Percentiles rank a stretch among this genome's conserved stretches.
Conservation (phyloP, 2,888 invertebrate genomes). For the Caenorhabditis doughertyi region DNA sequence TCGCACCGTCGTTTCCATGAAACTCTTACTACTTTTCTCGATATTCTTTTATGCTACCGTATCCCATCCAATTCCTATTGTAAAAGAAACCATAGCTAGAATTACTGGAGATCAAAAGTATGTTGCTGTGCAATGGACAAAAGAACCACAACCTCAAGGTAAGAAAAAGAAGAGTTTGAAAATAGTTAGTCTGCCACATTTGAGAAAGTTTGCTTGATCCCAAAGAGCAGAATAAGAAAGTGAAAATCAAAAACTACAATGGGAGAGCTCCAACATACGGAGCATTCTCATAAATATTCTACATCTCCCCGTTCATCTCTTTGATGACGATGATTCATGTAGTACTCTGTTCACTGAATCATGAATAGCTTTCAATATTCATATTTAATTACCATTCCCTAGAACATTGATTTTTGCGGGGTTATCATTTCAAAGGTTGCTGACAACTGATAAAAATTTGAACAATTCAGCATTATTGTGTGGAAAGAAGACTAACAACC, state of each 20-base stretch:
- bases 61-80: constrained; percentile 62
- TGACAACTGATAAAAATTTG: constrained; percentile 20
- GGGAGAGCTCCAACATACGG: background rate
- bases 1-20: constrained; percentile 31
- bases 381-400: constrained; percentile 17
- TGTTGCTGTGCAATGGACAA: constrained; percentile 79
- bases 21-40: constrained; percentile 2
- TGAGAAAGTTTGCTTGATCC: too few relatives aligned
- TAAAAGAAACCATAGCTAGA: constrained; percentile 74
- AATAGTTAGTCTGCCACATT: too few relatives aligned
- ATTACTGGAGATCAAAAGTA: constrained; percentile 72
- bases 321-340: background rate
- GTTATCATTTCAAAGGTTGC: background rate
- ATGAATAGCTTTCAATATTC: background rate
- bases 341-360: background rate
- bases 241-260: background rate
- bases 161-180: constrained; percentile 27
- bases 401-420: constrained; percentile 36
- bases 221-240: too few relatives aligned
- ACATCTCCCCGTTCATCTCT: background rate
- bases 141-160: constrained; percentile 66
- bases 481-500: background rate
- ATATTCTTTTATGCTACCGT: constrained; percentile 14
- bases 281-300: background rate
- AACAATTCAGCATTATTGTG: constrained; percentile 44